These are phyloP conservation scores for Xenus cinereus DNA, from an alignment of 2,113 vertebrate species.

Conservation along the genomic window DNA sequence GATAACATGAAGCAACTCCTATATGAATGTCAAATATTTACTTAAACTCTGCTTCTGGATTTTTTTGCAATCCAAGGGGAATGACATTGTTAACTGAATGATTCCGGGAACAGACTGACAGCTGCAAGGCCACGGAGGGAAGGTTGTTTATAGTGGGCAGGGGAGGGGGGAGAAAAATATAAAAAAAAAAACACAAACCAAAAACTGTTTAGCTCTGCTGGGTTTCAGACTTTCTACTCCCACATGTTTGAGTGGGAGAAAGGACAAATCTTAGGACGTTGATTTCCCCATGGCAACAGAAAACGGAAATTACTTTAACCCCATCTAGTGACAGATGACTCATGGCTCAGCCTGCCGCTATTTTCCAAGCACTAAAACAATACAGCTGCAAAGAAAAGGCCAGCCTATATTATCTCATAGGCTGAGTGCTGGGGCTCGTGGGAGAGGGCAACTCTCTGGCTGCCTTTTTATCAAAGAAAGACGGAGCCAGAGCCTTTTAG, in stretches of 20 bases:
- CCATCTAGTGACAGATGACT: slow-evolving; percentile 64
- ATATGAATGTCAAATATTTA: slow-evolving; percentile 74
- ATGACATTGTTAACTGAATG: slow-evolving; percentile 54
- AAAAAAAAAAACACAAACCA: not conserved
- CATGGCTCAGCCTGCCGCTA: slow-evolving; percentile 43
- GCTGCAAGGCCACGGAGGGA: slow-evolving; percentile 71
- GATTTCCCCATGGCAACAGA: slow-evolving; percentile 54
- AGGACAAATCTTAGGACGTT: slow-evolving; percentile 65
- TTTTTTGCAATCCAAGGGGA: slow-evolving; percentile 66
- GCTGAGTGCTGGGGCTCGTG: slow-evolving; percentile 8
- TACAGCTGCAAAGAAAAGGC: slow-evolving; percentile 27
- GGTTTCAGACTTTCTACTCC: slow-evolving; percentile 64
- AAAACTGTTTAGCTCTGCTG: slow-evolving; percentile 38
- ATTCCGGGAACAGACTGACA: slow-evolving; percentile 68
- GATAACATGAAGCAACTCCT: not conserved
- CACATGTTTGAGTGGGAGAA: slow-evolving; percentile 62
- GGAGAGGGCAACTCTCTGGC: slow-evolving; percentile 12
- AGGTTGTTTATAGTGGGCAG: slow-evolving; percentile 66
- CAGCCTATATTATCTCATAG: not conserved
- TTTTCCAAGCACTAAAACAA: slow-evolving; percentile 39
- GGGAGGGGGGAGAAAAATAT: not conserved
- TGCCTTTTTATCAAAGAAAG: not conserved
- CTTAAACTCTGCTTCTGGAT: slow-evolving; percentile 72
- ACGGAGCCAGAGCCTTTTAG: not conserved
- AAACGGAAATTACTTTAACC: slow-evolving; percentile 71